Percentiles rank a stretch among this genome's conserved stretches.
phyloP scores from a whole-genome alignment of 1,140 invertebrate genomes.

The Drosophila takahashii region DNA sequence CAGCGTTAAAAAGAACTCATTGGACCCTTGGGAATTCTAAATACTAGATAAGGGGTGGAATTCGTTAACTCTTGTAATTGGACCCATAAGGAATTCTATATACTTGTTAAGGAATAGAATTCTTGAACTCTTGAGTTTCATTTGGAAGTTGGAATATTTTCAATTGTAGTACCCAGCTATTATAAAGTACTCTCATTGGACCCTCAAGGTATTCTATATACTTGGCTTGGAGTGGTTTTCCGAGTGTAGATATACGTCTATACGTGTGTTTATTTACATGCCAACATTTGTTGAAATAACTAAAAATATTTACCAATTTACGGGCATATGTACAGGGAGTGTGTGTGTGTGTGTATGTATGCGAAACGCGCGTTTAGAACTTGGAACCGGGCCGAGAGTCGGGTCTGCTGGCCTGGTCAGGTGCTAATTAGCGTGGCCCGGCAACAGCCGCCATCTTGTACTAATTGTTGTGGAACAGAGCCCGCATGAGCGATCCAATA shows the following conservation, averaged over 20 bases:
- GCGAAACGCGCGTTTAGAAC: conserved; percentile 75
- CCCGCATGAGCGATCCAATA: conserved; percentile 70
- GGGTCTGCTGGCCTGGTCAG: conserved; percentile 54
- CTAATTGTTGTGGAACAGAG: conserved; percentile 82
- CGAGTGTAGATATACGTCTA: conserved; percentile 6
- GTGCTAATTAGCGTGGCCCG: conserved; percentile 78
- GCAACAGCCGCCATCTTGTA: conserved; percentile 82
- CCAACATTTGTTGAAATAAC: conserved; percentile 69
- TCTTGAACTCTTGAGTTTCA: too few relatives aligned
- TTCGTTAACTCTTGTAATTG: too few relatives aligned
- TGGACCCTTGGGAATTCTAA: too few relatives aligned
- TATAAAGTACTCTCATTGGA: too few relatives aligned
- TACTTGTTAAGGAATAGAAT: too few relatives aligned
- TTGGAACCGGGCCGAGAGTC: conserved; percentile 53
- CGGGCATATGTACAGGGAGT: conserved; percentile 19
- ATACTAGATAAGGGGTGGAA: too few relatives aligned
- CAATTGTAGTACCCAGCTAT: too few relatives aligned
- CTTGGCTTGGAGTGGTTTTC: background rate
- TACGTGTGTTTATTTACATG: conserved; percentile 66
- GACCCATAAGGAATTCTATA: too few relatives aligned
- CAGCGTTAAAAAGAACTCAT: too few relatives aligned
- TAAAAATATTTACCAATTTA: conserved; percentile 76
- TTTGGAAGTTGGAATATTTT: too few relatives aligned
- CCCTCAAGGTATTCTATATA: too few relatives aligned
- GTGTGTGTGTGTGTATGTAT: conserved; percentile 16